These are phyloP conservation scores for Pseudopleuronectes americanus DNA, from an alignment of 2,797 vertebrate species.

Conservation along the genomic window DNA sequence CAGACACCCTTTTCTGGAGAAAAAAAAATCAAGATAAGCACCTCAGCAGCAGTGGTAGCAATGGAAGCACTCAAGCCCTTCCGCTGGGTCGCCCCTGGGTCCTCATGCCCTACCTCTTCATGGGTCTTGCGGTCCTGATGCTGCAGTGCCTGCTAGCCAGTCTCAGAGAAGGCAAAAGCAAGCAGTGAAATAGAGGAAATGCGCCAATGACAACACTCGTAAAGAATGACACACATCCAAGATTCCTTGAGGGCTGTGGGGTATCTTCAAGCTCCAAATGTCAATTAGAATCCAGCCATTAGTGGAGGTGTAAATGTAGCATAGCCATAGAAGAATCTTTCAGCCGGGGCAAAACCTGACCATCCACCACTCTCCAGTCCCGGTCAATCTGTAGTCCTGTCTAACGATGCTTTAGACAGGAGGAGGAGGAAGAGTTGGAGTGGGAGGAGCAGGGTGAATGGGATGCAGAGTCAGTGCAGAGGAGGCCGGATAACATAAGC, in stretches of 20 bases:
- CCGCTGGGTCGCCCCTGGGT: constrained; percentile 81
- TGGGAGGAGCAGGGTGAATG: constrained; percentile 80
- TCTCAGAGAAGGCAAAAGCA: constrained; percentile 77
- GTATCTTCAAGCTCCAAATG: constrained; percentile 52
- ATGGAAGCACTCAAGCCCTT: constrained; percentile 81
- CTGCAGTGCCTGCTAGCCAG: constrained; percentile 87
- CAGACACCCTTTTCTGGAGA: constrained; percentile 77
- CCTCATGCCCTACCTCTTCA: constrained; percentile 84
- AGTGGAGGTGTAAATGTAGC: constrained; percentile 61
- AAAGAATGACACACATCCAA: constrained; percentile 71
- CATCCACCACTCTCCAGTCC: constrained; percentile 69
- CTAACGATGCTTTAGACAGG: constrained; percentile 78
- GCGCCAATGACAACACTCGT: constrained; percentile 74
- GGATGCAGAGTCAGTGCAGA: constrained; percentile 82
- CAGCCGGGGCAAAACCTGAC: constrained; percentile 70
- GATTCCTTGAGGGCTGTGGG: constrained; percentile 44
- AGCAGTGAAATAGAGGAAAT: constrained; percentile 72
- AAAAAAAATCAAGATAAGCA: constrained; percentile 82
- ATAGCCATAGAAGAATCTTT: constrained; percentile 66
- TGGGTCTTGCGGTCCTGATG: constrained; percentile 84
- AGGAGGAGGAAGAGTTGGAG: constrained; percentile 79
- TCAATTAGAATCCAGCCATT: constrained; percentile 72
- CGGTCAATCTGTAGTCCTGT: constrained; percentile 77
- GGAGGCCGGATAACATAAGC: constrained; percentile 76
- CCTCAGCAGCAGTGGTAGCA: constrained; percentile 83